Conservation (phyloP, 2,113 vertebrate genomes). For the Psephotus haematonotus region DNA sequence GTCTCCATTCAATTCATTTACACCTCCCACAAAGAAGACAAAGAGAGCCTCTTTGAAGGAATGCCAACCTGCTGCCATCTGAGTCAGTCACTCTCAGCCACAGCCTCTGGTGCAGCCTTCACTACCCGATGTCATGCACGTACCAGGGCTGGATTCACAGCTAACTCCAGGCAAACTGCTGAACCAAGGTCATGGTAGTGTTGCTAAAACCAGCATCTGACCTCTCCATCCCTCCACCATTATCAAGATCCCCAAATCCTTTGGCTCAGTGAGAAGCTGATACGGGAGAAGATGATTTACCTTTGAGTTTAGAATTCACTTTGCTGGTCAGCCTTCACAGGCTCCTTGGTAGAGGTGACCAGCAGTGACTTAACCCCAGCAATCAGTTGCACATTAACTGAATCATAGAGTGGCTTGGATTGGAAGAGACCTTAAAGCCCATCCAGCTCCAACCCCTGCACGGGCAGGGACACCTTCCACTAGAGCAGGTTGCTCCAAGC, state of each 20-base stretch:
- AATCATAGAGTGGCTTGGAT: background rate
- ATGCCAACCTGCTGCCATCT: conserved; percentile 49
- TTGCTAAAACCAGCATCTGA: background rate
- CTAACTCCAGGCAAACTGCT: background rate
- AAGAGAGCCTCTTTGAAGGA: conserved; percentile 29
- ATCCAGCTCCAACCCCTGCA: background rate
- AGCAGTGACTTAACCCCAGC: background rate
- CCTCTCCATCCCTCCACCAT: background rate
- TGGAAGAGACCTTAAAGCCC: background rate
- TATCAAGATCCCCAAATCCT: background rate
- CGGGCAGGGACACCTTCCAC: background rate
- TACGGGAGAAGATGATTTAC: background rate
- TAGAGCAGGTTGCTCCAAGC: background rate
- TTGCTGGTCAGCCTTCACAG: background rate
- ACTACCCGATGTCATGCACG: background rate
- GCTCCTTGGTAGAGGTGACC: too few relatives aligned
- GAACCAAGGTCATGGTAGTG: background rate
- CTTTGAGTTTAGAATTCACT: background rate
- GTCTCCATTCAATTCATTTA: background rate
- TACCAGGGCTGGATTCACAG: background rate
- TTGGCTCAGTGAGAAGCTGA: background rate
- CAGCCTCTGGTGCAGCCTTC: background rate
- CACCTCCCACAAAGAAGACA: conserved; percentile 29
- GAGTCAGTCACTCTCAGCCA: background rate
- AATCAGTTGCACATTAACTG: background rate